Conservation (phyloP, 2,113 vertebrate genomes). For the Odocoileus hemionus region DNA sequence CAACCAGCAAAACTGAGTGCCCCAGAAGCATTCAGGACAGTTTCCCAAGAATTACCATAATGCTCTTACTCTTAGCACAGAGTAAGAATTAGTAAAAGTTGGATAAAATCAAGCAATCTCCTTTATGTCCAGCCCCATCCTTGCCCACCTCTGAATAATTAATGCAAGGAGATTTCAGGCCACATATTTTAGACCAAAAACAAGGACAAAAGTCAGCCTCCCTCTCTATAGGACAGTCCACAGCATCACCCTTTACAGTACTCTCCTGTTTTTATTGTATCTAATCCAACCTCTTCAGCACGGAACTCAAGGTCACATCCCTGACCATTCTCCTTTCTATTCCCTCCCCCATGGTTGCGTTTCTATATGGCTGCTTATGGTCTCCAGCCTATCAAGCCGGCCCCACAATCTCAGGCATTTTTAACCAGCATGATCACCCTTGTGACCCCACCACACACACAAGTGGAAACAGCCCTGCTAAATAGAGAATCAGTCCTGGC, state of each 20-base stretch:
- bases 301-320: neutral
- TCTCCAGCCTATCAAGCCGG: neutral
- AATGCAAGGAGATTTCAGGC: neutral
- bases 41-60: neutral
- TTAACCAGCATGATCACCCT: neutral
- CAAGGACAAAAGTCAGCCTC: neutral
- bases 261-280: neutral
- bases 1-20: neutral
- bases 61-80: neutral
- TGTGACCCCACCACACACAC: neutral
- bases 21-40: neutral
- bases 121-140: neutral
- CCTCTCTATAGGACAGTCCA: neutral
- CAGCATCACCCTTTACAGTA: neutral
- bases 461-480: neutral
- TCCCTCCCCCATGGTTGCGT: neutral
- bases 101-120: neutral
- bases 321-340: neutral
- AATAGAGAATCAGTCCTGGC: neutral
- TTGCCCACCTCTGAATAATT: neutral
- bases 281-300: neutral
- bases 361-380: neutral
- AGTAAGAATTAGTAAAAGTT: constrained; percentile 10
- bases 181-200: neutral
- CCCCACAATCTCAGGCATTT: neutral